These are phyloP conservation scores for Sternarchorhynchus goeldii DNA, from an alignment of 2,797 vertebrate genomes.

Conservation along the genomic window DNA sequence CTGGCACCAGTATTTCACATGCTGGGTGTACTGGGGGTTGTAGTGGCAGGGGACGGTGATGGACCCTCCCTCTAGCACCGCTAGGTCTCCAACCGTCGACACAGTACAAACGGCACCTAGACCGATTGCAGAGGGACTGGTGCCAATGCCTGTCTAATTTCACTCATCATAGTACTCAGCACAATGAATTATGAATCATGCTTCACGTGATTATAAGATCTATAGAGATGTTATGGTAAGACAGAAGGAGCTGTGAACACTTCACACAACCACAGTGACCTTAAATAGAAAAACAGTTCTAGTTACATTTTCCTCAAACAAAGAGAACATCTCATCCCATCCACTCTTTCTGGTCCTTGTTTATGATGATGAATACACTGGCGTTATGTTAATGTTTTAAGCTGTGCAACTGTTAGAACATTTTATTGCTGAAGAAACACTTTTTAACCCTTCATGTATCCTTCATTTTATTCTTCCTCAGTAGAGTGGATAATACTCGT, in stretches of 20 bases:
- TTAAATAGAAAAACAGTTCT: neutral
- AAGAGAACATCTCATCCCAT: neutral
- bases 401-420: neutral
- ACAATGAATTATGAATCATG: neutral
- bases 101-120: slow-evolving; percentile 54
- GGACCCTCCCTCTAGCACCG: slow-evolving; percentile 67
- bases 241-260: too few species aligned
- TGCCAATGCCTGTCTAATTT: neutral
- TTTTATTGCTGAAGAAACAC: neutral
- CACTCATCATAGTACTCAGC: neutral
- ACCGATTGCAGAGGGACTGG: neutral
- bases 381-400: neutral
- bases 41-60: slow-evolving; percentile 71
- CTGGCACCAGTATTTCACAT: slow-evolving; percentile 78
- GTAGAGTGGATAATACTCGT: neutral
- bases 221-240: too few species aligned
- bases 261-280: too few species aligned
- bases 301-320: neutral
- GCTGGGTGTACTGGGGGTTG: slow-evolving; percentile 65
- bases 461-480: neutral
- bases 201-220: too few species aligned
- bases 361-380: neutral
- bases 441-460: neutral
- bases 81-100: slow-evolving; percentile 51
- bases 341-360: neutral